These are phyloP conservation scores for Lytechinus variegatus DNA, from an alignment of 35 echinoderm and acorn worm genomes.

Conservation along the genomic window DNA sequence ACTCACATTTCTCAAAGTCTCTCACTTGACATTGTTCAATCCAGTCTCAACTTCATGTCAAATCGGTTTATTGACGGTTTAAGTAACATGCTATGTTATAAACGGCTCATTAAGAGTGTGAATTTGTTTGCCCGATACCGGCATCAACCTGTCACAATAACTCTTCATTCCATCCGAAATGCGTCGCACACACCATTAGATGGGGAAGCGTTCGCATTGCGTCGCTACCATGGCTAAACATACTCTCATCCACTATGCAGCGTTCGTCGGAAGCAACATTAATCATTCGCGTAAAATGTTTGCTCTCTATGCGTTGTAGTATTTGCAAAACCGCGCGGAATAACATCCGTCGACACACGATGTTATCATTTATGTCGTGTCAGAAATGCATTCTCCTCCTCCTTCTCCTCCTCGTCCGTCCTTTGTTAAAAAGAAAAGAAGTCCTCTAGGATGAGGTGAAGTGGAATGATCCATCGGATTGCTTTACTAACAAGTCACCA, in stretches of 20 bases:
- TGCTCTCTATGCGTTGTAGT: neutral
- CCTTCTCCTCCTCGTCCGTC: neutral
- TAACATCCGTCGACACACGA: neutral
- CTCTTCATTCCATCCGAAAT: neutral
- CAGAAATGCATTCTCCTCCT: neutral
- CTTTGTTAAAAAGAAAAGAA: neutral
- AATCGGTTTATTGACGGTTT: neutral
- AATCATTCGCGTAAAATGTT: neutral
- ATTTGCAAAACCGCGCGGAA: neutral
- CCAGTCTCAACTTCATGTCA: neutral
- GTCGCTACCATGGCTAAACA: neutral
- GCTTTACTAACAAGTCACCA: neutral
- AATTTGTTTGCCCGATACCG: neutral
- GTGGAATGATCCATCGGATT: neutral
- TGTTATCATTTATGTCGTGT: neutral
- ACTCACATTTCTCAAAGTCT: neutral
- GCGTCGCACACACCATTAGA: neutral
- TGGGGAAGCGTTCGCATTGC: neutral
- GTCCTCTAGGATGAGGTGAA: neutral
- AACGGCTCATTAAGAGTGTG: neutral
- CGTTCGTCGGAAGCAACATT: neutral
- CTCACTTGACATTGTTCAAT: neutral
- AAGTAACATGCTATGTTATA: neutral
- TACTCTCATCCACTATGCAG: neutral
- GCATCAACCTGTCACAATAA: neutral